Evolutionary conservation across 1,140 invertebrate genomes (phyloP), one percentile per base, ranked within the genome.

Genomic region (Papilio xuthus): DNA sequence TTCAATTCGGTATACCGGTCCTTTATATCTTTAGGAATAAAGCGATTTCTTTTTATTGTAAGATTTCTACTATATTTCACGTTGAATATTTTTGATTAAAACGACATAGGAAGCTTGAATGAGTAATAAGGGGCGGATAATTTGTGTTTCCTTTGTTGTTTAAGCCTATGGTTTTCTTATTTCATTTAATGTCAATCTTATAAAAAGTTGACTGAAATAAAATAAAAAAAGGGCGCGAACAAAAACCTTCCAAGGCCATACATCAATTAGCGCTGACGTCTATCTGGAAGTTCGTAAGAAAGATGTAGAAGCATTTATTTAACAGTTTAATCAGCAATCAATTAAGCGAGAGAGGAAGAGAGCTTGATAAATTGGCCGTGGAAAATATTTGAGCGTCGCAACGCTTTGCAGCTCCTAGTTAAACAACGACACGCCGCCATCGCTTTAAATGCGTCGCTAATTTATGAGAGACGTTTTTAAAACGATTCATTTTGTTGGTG

Each of bases 241-340:
- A 56, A 74, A 37, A 56, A 63, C 10, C 32, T 41, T 76, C 60
- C 53, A 60, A 76, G 74, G 74, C 26, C 53, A 41, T 76, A 63
- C 74, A 60, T 76, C 74, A 41, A 63, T 76, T 60, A 76, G 47
- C 47, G 72, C 32, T 60, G 74, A 63, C 53, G 53, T 76, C 56
- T 76, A 42, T 41, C 56, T 63, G 56, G 47, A 20, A 60, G 73
- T 9, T 26, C 28, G 28, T 20, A 74, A 74, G 42, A 74, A 74
- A 74, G 72, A 74, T 74, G 89, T 89, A 85, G 88, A 86, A 83
- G 86, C 80, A 83, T 85, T 85, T 85, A 89, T 89, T 90, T 85
- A 86, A 84, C 85, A 88, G 86, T 87, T 89, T 89, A 89, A 88
- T 88, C 87, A 89, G 82, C 86, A 84, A 90, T 88, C 86, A 88